Base-by-base conservation (phyloP, 2,888 invertebrate species). In the Thera obeliscata region DNA sequence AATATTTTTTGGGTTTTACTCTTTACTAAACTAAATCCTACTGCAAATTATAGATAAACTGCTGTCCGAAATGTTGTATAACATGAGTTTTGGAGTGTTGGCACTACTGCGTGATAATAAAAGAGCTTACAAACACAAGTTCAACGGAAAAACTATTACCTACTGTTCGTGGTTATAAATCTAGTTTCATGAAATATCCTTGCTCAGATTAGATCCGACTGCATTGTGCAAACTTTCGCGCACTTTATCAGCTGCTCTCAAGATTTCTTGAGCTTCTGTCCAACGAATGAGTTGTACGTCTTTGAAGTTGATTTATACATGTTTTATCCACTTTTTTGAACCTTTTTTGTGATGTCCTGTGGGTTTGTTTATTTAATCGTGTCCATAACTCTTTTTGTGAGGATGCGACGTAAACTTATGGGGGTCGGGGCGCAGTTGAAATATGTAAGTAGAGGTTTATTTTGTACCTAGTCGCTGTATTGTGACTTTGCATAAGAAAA, bases 281-380 rank as follows among this genome's bases (percentile, higher is more conserved):
- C 67, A 55, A 64, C 22, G 57, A 46, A 57, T 46, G 66, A 70
- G 71, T 74, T 66, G 71, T 69, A 71, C 67, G 54, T 67, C 68
- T 64, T 66, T 64, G 49, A 56, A 38, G 64, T 72, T 73, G 72
- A 73, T 75, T 72, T 73, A 73, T 74, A 58, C 12, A 57, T 61
- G 63, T 43, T 43, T 43, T 43, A 62, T 56, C 57, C 66, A n/a
- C 48, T 71, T 67, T 70, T 65, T 61, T 60, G 66, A 65, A 63
- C 56, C 63, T 61, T 64, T 66, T 35, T 66, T 35, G 54, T 57
- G 55, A 62, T 48, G 58, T 52, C 69, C 9, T 64, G 60, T 57
- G 59, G 56, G 56, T 64, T 67, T 57, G 63, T 58, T 61, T 63
- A 38, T 52, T 52, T 52, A 68, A 68, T 66, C 64, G 55, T 61